These are phyloP conservation scores for Steinernema carpocapsae DNA, from an alignment of 2,888 invertebrate genomes.

Conservation along the genomic window DNA sequence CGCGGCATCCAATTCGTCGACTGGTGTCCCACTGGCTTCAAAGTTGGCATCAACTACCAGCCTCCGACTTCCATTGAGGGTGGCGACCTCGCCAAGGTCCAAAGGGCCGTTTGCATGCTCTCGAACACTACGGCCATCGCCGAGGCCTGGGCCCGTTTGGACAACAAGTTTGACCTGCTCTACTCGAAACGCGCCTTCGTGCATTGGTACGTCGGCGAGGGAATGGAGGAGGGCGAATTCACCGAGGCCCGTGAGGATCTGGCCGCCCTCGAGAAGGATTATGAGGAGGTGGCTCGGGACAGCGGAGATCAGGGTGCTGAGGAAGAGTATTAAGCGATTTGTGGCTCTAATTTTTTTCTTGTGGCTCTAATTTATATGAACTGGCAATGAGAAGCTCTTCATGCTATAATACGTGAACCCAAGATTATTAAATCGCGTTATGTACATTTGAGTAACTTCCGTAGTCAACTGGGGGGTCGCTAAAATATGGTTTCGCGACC, in stretches of 20 bases:
- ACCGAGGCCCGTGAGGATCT: slow-evolving; percentile 66
- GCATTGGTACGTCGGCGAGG: slow-evolving; percentile 77
- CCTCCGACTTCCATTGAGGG: slow-evolving; percentile 83
- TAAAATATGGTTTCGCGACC: not conserved
- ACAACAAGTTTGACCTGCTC: slow-evolving; percentile 77
- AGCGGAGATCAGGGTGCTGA: slow-evolving; percentile 19
- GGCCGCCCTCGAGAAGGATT: slow-evolving; percentile 60
- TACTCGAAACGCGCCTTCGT: slow-evolving; percentile 81
- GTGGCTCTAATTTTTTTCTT: slow-evolving; percentile 4
- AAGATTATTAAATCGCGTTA: not conserved
- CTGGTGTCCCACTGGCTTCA: slow-evolving; percentile 67
- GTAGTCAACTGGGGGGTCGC: not conserved
- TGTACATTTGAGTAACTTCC: not conserved
- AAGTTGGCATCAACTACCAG: slow-evolving; percentile 68
- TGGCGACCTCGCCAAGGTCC: slow-evolving; percentile 79
- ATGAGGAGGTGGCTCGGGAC: slow-evolving; percentile 53
- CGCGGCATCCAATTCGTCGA: slow-evolving; percentile 67
- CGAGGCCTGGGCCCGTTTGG: slow-evolving; percentile 82
- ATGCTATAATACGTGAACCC: too few relatives aligned
- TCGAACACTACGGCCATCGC: slow-evolving; percentile 90
- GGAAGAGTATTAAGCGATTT: slow-evolving; percentile 6
- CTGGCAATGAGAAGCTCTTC: too few relatives aligned
- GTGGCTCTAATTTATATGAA: slow-evolving; percentile 1
- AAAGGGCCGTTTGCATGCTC: slow-evolving; percentile 83
- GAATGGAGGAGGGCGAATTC: slow-evolving; percentile 69